Evolutionary conservation across 2,113 vertebrate species (phyloP), one percentile per base, ranked within the genome.

Genomic region (Pangasianodon hypophthalmus): DNA sequence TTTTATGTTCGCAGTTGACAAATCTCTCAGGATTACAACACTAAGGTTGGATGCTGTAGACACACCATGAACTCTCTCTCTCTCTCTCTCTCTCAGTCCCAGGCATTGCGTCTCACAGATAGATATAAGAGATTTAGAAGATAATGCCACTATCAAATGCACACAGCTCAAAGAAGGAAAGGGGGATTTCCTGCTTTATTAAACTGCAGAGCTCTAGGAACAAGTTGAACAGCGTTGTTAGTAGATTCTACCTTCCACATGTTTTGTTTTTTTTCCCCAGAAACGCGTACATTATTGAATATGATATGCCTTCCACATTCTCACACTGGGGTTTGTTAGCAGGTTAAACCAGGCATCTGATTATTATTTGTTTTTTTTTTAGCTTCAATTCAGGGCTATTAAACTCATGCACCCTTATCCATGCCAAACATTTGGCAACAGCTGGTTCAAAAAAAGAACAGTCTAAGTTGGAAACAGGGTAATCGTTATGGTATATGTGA

Each of bases 21-120:
- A 32, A 16, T 32, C 29, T 13, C 29, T 69, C 64, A 69, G 64
- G n/a, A 32, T 29, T 29, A 29, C 9, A 64, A 24, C 6, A 7
- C 24, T 8, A 64, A 29, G 60, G 6, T 29, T 16, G 5, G 16
- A 58, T 7, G 24, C 60, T 60, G 21, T 24, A 64, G 60, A 26
- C 8, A 9, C 9, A 4, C 56, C 24, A 24, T 24, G 58, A 24
- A 5, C 32, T 44, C 32, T 41, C 69, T 75, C 37, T 75, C 37
- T 44, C 71, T 75, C 37, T 41, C 16, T 41, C 37, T 75, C 71
- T 67, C 64, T 67, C 64, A n/a, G 4, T 67, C 29, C 64, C 83
- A 91, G 92, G 89, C 87, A 64, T 93, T 69, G 87, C 93, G 87
- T 93, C 91, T 91, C 85, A 88, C 62, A 24, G 91, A 94, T 91